phyloP scores from a whole-genome alignment of 2,888 invertebrate species.

The Drepana falcataria region DNA sequence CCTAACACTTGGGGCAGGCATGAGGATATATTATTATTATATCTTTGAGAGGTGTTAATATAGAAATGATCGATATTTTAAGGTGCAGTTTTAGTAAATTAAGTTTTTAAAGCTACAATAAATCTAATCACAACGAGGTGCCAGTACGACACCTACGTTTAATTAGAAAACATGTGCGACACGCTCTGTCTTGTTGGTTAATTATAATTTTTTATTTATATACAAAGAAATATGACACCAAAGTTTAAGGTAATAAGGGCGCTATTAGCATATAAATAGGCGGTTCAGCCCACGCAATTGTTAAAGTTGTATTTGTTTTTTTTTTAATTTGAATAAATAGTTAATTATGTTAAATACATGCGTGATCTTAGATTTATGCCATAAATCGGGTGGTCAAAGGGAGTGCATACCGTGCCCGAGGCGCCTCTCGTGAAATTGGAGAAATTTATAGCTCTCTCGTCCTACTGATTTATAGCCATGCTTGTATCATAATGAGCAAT shows the following conservation, averaged over 20 bases:
- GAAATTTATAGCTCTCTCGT: background rate
- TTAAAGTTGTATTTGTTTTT: constrained; percentile 31
- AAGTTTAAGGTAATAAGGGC: constrained; percentile 28
- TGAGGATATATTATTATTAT: no score
- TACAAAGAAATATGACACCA: constrained; percentile 35
- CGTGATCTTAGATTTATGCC: constrained; percentile 19
- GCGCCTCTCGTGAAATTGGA: background rate
- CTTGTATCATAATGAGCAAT: constrained; percentile 10
- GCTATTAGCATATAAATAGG: constrained; percentile 31
- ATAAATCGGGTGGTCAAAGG: constrained; percentile 21
- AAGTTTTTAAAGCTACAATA: constrained; percentile 16
- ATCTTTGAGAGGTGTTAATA: no score
- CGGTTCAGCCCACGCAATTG: constrained; percentile 43
- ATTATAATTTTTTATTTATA: constrained; percentile 16
- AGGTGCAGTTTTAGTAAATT: background rate
- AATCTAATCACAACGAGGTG: constrained; percentile 17
- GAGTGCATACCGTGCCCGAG: background rate
- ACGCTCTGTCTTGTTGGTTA: constrained; percentile 18
- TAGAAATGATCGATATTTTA: background rate
- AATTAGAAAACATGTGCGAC: constrained; percentile 22
- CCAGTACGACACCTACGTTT: constrained; percentile 21
- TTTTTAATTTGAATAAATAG: constrained; percentile 59
- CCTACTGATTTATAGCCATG: background rate
- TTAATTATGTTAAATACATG: constrained; percentile 60
- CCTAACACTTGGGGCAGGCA: no score